Conservation (phyloP, 2,113 vertebrate species). For the Salvelinus fontinalis region DNA sequence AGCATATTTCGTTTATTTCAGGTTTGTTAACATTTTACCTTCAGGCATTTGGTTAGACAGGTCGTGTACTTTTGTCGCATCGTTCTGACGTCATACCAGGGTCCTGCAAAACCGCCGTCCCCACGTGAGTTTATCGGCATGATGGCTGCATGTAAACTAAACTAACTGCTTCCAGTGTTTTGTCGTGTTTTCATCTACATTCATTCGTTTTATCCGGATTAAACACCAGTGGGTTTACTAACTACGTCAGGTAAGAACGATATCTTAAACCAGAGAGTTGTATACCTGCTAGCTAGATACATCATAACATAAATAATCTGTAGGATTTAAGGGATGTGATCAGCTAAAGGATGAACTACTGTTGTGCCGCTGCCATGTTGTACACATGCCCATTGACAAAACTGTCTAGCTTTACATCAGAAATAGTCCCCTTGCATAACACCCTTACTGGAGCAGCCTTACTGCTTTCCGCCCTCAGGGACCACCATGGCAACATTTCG, state of each 20-base stretch:
- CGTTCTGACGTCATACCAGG: slow-evolving; percentile 47
- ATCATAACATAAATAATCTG: background rate
- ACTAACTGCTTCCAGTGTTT: background rate
- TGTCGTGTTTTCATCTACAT: background rate
- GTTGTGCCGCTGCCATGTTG: background rate
- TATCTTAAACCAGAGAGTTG: background rate
- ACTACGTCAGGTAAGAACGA: background rate
- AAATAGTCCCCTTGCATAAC: background rate
- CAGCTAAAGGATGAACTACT: background rate
- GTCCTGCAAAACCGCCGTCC: slow-evolving; percentile 54
- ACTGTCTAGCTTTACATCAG: background rate
- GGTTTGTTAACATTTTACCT: background rate
- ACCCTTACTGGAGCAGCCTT: background rate
- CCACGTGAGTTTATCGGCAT: slow-evolving; percentile 69
- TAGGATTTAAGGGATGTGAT: background rate
- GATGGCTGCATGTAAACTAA: slow-evolving; percentile 25
- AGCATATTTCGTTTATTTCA: background rate
- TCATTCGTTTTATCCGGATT: background rate
- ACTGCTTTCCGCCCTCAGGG: background rate
- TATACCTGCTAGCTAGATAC: no score
- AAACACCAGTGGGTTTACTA: background rate
- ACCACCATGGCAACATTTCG: slow-evolving; percentile 80
- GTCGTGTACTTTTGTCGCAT: slow-evolving; percentile 47
- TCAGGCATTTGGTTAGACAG: slow-evolving; percentile 12
- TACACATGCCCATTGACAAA: background rate